phyloP scores from a whole-genome alignment of 1,140 invertebrate species.

The Heliconius eleuchia region DNA sequence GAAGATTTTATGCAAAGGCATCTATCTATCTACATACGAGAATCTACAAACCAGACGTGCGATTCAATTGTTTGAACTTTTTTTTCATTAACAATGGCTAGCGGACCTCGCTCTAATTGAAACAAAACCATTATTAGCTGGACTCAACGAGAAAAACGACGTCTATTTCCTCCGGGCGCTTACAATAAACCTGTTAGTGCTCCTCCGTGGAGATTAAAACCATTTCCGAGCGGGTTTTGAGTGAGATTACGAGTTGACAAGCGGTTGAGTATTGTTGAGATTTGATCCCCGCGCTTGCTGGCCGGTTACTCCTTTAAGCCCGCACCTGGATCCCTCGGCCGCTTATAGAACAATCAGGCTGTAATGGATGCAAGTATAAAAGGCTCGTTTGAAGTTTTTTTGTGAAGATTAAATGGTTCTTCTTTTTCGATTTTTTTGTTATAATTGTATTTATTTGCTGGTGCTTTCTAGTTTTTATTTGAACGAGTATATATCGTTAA shows the following conservation, averaged over 20 bases:
- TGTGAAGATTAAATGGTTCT: background rate
- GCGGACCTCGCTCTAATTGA: slow-evolving; percentile 48
- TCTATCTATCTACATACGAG: slow-evolving; percentile 8
- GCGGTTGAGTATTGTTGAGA: slow-evolving; percentile 55
- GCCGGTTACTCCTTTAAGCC: slow-evolving; percentile 6
- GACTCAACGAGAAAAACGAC: slow-evolving; percentile 48
- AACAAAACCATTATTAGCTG: slow-evolving; percentile 57
- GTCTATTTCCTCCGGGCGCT: slow-evolving; percentile 43
- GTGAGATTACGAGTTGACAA: slow-evolving; percentile 58
- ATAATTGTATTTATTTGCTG: background rate
- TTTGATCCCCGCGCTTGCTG: slow-evolving; percentile 36
- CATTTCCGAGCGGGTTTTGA: slow-evolving; percentile 50
- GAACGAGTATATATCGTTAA: background rate
- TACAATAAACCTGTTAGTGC: slow-evolving; percentile 56
- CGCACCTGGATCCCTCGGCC: background rate
- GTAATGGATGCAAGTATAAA: slow-evolving; percentile 9
- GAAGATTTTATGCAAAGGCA: slow-evolving; percentile 58
- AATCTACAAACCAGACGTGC: slow-evolving; percentile 38
- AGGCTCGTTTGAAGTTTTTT: slow-evolving; percentile 1
- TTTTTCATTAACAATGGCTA: slow-evolving; percentile 48
- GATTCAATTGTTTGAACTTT: slow-evolving; percentile 48
- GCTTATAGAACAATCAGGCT: background rate
- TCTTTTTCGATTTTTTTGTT: background rate
- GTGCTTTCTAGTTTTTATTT: background rate
- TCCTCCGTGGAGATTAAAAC: slow-evolving; percentile 50